Evolutionary conservation across 1,140 invertebrate genomes (phyloP).

Genomic region (Megalonaias nervosa): DNA sequence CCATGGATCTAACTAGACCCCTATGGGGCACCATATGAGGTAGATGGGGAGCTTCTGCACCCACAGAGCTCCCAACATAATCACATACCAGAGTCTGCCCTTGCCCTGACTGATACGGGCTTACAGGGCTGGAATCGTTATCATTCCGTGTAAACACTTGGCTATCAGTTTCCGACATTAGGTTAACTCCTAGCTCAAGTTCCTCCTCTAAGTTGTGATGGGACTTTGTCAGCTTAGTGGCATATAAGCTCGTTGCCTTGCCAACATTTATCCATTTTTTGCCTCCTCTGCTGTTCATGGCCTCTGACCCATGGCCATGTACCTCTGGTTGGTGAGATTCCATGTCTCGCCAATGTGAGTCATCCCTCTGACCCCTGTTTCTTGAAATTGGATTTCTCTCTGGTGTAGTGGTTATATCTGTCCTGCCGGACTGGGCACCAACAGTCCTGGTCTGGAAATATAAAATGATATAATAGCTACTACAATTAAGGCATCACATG

Average conservation of each 20-base stretch:
- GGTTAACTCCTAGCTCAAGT: slow-evolving; percentile 51
- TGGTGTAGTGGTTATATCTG: too few species aligned
- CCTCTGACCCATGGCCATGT: slow-evolving; percentile 5
- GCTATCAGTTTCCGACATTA: slow-evolving; percentile 60
- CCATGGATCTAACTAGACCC: background rate
- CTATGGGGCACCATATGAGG: slow-evolving; percentile 10
- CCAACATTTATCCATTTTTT: slow-evolving; percentile 52
- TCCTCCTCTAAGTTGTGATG: slow-evolving; percentile 47
- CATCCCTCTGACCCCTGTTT: slow-evolving; percentile 20
- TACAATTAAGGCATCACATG: too few species aligned
- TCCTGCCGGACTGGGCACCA: too few species aligned
- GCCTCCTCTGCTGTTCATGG: slow-evolving; percentile 21
- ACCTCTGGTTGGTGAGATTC: slow-evolving; percentile 25
- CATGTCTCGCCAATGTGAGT: slow-evolving; percentile 47
- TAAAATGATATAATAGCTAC: too few species aligned
- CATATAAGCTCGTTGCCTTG: slow-evolving; percentile 46
- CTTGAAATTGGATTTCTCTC: too few species aligned
- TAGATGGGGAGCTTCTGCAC: slow-evolving; percentile 24
- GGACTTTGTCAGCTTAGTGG: slow-evolving; percentile 33
- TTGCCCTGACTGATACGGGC: slow-evolving; percentile 2
- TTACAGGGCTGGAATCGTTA: slow-evolving; percentile 56
- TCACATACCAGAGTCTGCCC: slow-evolving; percentile 3
- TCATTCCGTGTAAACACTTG: slow-evolving; percentile 59
- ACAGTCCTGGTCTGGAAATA: too few species aligned
- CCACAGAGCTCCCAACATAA: slow-evolving; percentile 11